Conservation (phyloP, 1,140 invertebrate species). For the Chelonus insularis region DNA sequence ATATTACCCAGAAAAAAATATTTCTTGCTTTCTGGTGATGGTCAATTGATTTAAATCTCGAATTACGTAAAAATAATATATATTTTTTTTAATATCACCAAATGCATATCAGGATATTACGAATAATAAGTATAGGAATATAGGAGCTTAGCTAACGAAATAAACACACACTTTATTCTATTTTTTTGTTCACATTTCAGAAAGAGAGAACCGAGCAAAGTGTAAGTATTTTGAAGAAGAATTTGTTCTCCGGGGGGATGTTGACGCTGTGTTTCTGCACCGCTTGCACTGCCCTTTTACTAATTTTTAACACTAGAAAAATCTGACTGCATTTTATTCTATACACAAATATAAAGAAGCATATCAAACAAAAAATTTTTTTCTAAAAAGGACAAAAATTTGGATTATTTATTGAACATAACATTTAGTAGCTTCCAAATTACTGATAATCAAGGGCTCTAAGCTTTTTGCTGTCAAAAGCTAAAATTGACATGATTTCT, state of each 20-base stretch:
- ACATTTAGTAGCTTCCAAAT: too few species aligned
- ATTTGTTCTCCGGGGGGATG: conserved; percentile 37
- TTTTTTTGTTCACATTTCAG: conserved; percentile 54
- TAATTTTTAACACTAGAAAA: conserved; percentile 25
- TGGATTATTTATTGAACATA: too few species aligned
- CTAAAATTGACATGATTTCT: too few species aligned
- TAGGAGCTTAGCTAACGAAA: conserved; percentile 36
- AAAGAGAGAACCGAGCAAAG: conserved; percentile 53
- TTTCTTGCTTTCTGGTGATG: too few species aligned
- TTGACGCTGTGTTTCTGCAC: conserved; percentile 49
- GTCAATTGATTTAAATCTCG: too few species aligned
- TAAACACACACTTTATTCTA: conserved; percentile 35
- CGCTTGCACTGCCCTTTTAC: conserved; percentile 47
- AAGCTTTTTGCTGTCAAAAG: too few species aligned
- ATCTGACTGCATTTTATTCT: not conserved
- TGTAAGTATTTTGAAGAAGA: conserved; percentile 55
- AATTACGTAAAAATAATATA: too few species aligned
- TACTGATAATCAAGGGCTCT: too few species aligned
- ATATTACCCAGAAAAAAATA: too few species aligned
- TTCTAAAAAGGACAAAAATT: too few species aligned
- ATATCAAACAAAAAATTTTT: not conserved
- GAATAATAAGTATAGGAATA: not conserved
- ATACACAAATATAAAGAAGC: not conserved
- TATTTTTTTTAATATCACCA: too few species aligned
- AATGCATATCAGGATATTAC: not conserved